Evolutionary conservation across 1,140 invertebrate species (phyloP).

Genomic region (Rhopalosiphum padi): DNA sequence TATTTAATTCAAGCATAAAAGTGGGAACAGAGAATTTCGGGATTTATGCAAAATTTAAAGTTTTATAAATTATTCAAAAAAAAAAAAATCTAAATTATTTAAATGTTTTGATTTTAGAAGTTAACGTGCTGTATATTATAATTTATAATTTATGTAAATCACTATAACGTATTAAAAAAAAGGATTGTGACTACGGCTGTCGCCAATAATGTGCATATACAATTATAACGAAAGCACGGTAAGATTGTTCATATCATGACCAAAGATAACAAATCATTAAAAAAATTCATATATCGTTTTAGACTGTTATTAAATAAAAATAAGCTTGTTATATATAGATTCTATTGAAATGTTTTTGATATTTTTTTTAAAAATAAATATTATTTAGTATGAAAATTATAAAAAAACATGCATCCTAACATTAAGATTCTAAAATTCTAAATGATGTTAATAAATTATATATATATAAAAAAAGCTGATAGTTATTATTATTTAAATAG

Average conservation of each 20-base stretch:
- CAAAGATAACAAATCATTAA: too few species aligned
- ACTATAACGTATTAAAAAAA: background rate
- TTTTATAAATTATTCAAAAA: slow-evolving; percentile 10
- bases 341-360: too few species aligned
- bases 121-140: background rate
- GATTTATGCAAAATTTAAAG: background rate
- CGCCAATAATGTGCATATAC: background rate
- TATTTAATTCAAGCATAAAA: background rate
- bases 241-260: background rate
- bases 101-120: background rate
- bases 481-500: too few species aligned
- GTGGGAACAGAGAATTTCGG: background rate
- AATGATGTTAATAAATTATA: too few species aligned
- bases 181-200: background rate
- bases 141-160: slow-evolving; percentile 12
- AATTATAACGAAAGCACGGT: background rate
- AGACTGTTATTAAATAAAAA: too few species aligned
- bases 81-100: background rate
- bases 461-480: too few species aligned
- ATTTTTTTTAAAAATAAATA: too few species aligned
- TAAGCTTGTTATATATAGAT: too few species aligned
- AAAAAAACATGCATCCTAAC: too few species aligned
- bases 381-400: too few species aligned
- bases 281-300: too few species aligned
- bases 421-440: too few species aligned